Evolutionary conservation across 2,888 invertebrate genomes (phyloP).

Genomic region (Cryptops parisi): DNA sequence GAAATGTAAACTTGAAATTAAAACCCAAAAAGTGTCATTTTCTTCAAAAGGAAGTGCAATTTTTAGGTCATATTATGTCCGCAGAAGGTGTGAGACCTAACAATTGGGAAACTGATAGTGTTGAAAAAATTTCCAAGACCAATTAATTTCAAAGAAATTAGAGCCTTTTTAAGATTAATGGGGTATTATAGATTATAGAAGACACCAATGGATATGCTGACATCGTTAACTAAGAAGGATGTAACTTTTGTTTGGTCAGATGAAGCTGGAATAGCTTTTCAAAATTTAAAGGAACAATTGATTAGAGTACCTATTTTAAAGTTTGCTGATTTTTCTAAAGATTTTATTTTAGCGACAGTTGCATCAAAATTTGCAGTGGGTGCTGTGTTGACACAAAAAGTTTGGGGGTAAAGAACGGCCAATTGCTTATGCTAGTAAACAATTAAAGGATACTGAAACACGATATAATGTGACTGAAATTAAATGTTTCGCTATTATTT

Average conservation of each 20-base stretch:
- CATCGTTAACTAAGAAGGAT: neutral
- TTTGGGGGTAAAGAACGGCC: no score
- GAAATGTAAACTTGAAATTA: neutral
- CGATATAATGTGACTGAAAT: neutral
- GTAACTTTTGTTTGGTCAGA: neutral
- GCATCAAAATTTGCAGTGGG: neutral
- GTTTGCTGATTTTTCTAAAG: neutral
- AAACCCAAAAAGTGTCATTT: conserved; percentile 6
- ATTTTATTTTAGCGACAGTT: neutral
- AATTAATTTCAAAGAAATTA: neutral
- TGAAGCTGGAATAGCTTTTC: neutral
- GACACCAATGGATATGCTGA: neutral
- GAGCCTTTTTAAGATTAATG: conserved; percentile 1
- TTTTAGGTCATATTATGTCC: conserved; percentile 1
- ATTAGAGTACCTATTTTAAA: neutral
- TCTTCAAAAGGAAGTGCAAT: neutral
- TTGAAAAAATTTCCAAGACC: neutral
- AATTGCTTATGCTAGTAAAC: no score
- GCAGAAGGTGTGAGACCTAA: conserved; percentile 3
- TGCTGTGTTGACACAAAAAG: neutral
- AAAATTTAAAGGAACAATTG: no score
- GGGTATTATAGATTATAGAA: conserved; percentile 4
- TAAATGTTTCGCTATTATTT: conserved; percentile 1
- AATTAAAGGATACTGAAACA: neutral
- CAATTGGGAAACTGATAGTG: neutral